phyloP scores from a whole-genome alignment of 2,888 invertebrate genomes.

The Seladonia tumulorum region DNA sequence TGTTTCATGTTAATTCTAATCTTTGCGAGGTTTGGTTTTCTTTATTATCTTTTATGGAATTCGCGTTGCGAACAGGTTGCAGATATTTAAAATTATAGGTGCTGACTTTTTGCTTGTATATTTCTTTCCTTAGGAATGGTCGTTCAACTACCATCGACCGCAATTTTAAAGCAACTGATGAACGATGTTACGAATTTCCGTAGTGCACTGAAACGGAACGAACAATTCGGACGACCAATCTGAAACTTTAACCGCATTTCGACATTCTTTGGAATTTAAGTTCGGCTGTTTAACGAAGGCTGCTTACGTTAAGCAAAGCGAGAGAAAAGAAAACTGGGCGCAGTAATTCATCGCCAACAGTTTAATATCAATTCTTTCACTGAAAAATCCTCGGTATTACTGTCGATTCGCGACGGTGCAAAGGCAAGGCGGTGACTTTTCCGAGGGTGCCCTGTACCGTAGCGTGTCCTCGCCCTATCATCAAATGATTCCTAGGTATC shows the following conservation, averaged over 20 bases:
- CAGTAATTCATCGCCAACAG: not conserved
- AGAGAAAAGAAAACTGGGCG: not conserved
- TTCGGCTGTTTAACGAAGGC: not conserved
- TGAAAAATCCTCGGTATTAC: not conserved
- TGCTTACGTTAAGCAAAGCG: not conserved
- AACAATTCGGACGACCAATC: not conserved
- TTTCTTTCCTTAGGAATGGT: no score
- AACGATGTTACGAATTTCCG: not conserved
- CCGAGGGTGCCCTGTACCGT: no score
- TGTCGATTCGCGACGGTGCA: not conserved
- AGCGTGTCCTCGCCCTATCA: conserved; percentile 21
- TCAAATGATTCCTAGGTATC: conserved; percentile 43
- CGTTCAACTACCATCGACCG: no score
- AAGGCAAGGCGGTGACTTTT: not conserved
- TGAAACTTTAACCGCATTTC: not conserved
- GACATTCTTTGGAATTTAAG: not conserved
- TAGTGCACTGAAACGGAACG: not conserved
- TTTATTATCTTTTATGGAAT: no score
- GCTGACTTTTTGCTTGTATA: no score
- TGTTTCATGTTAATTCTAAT: no score
- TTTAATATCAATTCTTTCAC: not conserved
- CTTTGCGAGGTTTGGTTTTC: no score
- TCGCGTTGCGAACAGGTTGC: no score
- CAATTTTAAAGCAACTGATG: not conserved
- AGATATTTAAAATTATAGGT: no score